Percentiles rank a stretch among this genome's conserved stretches.
These are phyloP conservation scores for Lophius piscatorius DNA, from an alignment of 2,113 vertebrate species.

Conservation along the genomic window DNA sequence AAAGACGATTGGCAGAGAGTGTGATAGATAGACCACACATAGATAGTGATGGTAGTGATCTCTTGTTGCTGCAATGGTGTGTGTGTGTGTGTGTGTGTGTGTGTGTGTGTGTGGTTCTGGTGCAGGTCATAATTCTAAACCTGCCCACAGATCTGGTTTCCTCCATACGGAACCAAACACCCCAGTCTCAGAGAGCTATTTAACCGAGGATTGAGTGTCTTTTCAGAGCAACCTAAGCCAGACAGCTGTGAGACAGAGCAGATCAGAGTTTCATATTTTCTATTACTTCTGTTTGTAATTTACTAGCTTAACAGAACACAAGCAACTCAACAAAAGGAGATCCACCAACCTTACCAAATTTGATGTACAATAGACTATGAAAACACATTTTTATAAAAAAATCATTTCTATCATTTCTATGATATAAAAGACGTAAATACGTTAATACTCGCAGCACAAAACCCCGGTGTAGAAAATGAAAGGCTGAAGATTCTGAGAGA, in stretches of 20 bases:
- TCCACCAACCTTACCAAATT: not conserved
- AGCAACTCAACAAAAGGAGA: not conserved
- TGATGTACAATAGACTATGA: too few relatives aligned
- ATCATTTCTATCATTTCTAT: too few relatives aligned
- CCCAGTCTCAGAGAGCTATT: slow-evolving; percentile 48
- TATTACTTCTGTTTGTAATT: not conserved
- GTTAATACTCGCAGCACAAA: too few relatives aligned
- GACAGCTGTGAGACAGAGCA: slow-evolving; percentile 39
- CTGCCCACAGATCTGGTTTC: slow-evolving; percentile 63
- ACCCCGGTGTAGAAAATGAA: too few relatives aligned
- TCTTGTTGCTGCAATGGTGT: not conserved
- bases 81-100: slow-evolving; percentile 7
- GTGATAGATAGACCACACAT: slow-evolving; percentile 13
- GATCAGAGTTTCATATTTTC: slow-evolving; percentile 60
- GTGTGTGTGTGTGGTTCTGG: slow-evolving; percentile 22
- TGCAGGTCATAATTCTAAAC: slow-evolving; percentile 54
- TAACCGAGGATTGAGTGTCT: slow-evolving; percentile 62
- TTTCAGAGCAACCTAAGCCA: slow-evolving; percentile 68
- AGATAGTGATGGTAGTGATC: slow-evolving; percentile 11
- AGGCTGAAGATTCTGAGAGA: slow-evolving; percentile 18
- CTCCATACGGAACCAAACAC: slow-evolving; percentile 68
- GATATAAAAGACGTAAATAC: too few relatives aligned
- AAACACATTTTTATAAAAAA: too few relatives aligned
- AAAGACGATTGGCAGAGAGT: slow-evolving; percentile 16
- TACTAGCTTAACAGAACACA: not conserved